Percentiles rank a stretch among this genome's conserved stretches.
Conservation (phyloP, 2,113 vertebrate genomes). For the Vimba vimba region DNA sequence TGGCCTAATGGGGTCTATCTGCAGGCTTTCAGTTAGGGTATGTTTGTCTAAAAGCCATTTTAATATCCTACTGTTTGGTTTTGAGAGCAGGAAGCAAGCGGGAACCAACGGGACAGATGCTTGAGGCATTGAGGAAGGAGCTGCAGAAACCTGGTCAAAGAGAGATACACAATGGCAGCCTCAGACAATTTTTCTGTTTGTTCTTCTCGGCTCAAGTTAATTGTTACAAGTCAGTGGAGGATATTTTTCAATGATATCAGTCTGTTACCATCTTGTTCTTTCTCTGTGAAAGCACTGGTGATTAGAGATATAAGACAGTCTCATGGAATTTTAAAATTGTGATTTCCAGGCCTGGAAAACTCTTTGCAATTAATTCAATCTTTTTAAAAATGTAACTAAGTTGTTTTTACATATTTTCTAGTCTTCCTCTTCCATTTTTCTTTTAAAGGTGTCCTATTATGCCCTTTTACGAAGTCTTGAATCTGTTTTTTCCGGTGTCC, state of each 20-base stretch:
- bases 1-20: conserved; percentile 48
- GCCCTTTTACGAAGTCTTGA: no score
- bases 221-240: neutral
- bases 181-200: conserved; percentile 7
- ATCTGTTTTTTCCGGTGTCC: no score
- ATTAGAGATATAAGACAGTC: neutral
- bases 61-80: conserved; percentile 57
- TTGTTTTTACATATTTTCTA: neutral
- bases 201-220: neutral
- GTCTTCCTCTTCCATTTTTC: conserved; percentile 16
- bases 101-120: neutral
- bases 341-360: neutral
- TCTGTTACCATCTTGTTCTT: neutral
- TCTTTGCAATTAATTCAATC: neutral
- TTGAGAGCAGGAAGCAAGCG: conserved; percentile 47
- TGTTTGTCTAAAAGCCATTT: conserved; percentile 66
- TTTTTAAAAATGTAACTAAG: neutral
- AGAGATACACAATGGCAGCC: conserved; percentile 36
- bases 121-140: conserved; percentile 9
- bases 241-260: conserved; percentile 53
- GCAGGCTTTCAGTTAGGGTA: conserved; percentile 53
- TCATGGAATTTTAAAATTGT: neutral
- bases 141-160: conserved; percentile 29
- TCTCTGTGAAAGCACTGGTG: neutral
- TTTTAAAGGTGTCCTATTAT: conserved; percentile 10